phyloP scores from a whole-genome alignment of 2,113 vertebrate genomes.

The Pomatorhinus ruficollis region DNA sequence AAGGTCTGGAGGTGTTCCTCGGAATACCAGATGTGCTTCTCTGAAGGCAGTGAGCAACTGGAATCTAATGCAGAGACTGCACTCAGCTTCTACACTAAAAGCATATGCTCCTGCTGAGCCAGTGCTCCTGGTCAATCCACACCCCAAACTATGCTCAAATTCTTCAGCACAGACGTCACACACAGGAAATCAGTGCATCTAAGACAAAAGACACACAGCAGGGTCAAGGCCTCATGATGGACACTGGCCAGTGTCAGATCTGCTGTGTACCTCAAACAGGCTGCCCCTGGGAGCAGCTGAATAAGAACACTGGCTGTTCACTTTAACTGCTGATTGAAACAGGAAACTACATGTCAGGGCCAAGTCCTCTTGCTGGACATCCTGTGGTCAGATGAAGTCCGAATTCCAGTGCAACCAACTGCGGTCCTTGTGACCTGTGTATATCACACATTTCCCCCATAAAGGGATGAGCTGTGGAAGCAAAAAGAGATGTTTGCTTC shows the following conservation, averaged over 20 bases:
- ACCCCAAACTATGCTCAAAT: not conserved
- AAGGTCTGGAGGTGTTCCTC: not conserved
- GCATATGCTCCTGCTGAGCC: not conserved
- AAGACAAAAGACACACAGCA: not conserved
- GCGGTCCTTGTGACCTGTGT: not conserved
- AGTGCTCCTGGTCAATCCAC: not conserved
- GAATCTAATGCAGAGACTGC: not conserved
- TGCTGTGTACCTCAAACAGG: not conserved
- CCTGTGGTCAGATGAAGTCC: not conserved
- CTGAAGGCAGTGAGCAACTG: not conserved
- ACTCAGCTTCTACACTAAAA: not conserved
- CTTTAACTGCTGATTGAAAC: not conserved
- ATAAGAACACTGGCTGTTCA: not conserved
- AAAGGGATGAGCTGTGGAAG: constrained; percentile 7
- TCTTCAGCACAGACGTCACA: not conserved
- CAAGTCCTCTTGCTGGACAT: not conserved
- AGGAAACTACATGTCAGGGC: not conserved
- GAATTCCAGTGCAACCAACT: not conserved
- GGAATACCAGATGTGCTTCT: not conserved
- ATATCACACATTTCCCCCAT: not conserved
- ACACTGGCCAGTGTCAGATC: not conserved
- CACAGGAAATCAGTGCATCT: not conserved
- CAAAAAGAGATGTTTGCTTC: constrained; percentile 5
- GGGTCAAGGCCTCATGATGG: not conserved
- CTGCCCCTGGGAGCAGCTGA: not conserved